Conservation (phyloP, 2,113 vertebrate species). For the Alces alces region DNA sequence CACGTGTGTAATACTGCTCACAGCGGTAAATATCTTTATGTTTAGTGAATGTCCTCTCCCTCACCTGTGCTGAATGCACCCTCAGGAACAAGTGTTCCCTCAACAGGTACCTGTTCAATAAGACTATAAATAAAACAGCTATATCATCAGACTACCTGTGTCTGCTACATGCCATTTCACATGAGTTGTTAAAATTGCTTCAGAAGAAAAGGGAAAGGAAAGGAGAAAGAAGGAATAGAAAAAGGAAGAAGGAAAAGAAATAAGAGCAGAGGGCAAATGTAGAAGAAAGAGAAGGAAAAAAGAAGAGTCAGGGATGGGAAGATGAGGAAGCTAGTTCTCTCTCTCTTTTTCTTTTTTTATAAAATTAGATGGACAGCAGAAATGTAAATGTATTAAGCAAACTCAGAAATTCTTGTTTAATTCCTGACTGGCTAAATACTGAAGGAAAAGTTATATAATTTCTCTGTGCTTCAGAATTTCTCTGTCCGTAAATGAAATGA, state of each 20-base stretch:
- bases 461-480: not conserved
- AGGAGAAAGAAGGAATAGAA: not conserved
- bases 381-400: not conserved
- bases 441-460: not conserved
- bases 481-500: not conserved
- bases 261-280: too few relatives aligned
- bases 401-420: not conserved
- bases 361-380: not conserved
- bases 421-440: not conserved
- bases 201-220: not conserved
- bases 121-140: not conserved
- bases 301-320: too few relatives aligned
- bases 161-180: not conserved
- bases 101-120: not conserved
- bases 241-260: rapidly evolving
- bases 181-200: not conserved
- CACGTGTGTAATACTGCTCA: not conserved
- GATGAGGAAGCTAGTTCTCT: not conserved
- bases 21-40: not conserved
- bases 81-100: too few relatives aligned
- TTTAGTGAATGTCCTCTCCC: not conserved
- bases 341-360: not conserved
- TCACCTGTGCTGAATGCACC: not conserved
- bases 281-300: not conserved
- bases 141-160: not conserved